phyloP scores from a whole-genome alignment of 2,888 invertebrate genomes.

The Temnothorax ravouxi region DNA sequence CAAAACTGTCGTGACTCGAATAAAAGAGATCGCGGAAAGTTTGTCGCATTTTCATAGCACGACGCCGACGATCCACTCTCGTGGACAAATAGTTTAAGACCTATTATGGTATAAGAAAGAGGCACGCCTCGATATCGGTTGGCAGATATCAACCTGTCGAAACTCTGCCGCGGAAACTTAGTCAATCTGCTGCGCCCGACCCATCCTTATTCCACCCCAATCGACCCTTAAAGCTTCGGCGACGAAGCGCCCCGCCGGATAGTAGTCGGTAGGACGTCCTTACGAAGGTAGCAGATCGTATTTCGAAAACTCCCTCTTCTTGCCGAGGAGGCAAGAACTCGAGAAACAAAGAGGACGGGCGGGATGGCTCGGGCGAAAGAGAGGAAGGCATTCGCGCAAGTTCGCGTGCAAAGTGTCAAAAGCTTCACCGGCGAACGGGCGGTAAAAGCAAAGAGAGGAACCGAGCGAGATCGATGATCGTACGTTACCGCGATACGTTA shows the following conservation, averaged over 20 bases:
- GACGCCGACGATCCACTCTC: conserved; percentile 40
- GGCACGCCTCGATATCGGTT: conserved; percentile 76
- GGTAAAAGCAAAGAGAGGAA: neutral
- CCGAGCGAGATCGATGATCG: conserved; percentile 10
- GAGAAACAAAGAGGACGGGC: conserved; percentile 56
- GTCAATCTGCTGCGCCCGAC: conserved; percentile 81
- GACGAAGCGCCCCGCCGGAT: conserved; percentile 69
- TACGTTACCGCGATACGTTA: neutral
- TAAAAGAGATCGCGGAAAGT: conserved; percentile 44
- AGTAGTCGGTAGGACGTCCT: conserved; percentile 70
- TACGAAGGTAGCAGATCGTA: conserved; percentile 74
- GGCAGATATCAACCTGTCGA: conserved; percentile 81
- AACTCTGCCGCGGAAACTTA: conserved; percentile 81
- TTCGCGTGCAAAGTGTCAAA: conserved; percentile 52
- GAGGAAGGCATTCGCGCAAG: conserved; percentile 31
- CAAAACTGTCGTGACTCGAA: neutral
- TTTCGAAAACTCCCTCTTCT: conserved; percentile 68
- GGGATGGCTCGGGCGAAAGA: neutral
- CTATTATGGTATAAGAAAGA: conserved; percentile 70
- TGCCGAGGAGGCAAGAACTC: conserved; percentile 64
- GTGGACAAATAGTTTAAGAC: conserved; percentile 75
- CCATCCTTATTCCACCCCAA: conserved; percentile 69
- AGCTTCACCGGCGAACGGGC: conserved; percentile 3
- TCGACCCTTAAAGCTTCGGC: conserved; percentile 75
- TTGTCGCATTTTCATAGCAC: conserved; percentile 34